These are phyloP conservation scores for Osedax fenrisi DNA, from an alignment of 2,888 invertebrate species.

Conservation along the genomic window DNA sequence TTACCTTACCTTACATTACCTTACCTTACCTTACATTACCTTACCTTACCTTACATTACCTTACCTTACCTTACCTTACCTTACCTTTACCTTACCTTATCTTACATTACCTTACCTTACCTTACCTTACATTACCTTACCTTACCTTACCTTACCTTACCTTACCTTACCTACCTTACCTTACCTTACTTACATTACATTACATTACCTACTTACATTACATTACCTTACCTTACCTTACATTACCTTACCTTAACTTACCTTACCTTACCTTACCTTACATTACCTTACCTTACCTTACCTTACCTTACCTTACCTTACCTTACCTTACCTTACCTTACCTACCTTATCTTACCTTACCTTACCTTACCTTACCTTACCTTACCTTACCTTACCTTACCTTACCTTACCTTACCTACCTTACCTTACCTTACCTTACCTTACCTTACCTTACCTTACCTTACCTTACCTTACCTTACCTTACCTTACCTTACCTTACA, in stretches of 20 bases:
- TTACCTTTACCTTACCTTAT: neutral
- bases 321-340: neutral
- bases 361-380: neutral
- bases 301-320: conserved; percentile 8
- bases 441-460: conserved; percentile 2
- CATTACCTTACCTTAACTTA: conserved; percentile 1
- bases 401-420: neutral
- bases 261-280: neutral
- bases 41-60: neutral
- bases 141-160: neutral
- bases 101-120: neutral
- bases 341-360: neutral
- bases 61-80: neutral
- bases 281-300: neutral
- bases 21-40: neutral
- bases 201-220: neutral
- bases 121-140: neutral
- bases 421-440: neutral
- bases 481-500: neutral
- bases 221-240: neutral
- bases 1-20: neutral
- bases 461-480: neutral
- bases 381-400: neutral
- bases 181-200: neutral
- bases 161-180: neutral